Conservation (phyloP, 1,140 invertebrate genomes). For the Drosophila rufa region DNA sequence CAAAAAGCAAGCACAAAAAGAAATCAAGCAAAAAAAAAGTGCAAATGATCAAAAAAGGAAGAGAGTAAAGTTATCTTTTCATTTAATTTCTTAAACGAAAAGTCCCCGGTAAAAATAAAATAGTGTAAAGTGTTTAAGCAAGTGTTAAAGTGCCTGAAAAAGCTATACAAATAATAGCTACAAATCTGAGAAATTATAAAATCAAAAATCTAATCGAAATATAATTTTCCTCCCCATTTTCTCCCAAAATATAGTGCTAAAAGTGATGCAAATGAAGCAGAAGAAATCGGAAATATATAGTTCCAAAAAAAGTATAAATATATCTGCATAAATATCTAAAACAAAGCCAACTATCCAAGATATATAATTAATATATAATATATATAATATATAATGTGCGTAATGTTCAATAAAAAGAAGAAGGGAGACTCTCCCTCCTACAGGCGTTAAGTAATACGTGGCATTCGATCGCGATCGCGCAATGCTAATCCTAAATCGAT, state of each 20-base stretch:
- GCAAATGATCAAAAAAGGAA: constrained; percentile 7
- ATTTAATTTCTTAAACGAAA: not conserved
- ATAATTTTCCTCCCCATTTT: not conserved
- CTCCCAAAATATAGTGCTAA: constrained; percentile 2
- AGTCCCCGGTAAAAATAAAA: not conserved
- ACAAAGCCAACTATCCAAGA: constrained; percentile 7
- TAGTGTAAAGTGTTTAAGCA: not conserved
- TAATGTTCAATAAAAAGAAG: constrained; percentile 66
- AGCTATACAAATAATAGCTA: constrained; percentile 3
- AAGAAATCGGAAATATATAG: constrained; percentile 7
- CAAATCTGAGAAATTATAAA: not conserved
- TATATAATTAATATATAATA: not conserved
- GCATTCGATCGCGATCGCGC: constrained; percentile 52
- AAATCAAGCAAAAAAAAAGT: constrained; percentile 29
- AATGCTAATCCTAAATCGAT: constrained; percentile 75
- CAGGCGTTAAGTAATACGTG: constrained; percentile 35
- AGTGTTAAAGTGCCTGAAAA: not conserved
- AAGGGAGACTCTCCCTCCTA: constrained; percentile 79
- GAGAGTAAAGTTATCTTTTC: constrained; percentile 9
- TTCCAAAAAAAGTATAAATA: not conserved
- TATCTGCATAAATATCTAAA: constrained; percentile 1
- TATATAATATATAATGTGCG: constrained; percentile 16
- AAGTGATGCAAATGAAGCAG: constrained; percentile 15
- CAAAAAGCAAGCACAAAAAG: constrained; percentile 2
- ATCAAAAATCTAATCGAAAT: not conserved